phyloP scores from a whole-genome alignment of 2,888 invertebrate genomes.

The Thecophora atra region DNA sequence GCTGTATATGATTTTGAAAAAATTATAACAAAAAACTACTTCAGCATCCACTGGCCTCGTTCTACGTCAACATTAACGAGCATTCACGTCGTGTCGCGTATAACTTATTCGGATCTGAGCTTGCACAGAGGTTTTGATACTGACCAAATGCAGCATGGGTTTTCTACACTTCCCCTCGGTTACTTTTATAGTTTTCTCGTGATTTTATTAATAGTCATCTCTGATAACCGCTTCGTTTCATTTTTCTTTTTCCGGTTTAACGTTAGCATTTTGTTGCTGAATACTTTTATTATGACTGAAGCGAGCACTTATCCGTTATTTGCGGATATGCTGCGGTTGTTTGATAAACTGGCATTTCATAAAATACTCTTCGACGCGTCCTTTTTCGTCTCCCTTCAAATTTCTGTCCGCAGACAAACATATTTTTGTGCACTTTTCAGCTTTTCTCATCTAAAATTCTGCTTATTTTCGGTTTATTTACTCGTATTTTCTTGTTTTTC shows the following conservation, averaged over 20 bases:
- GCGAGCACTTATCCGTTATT: neutral
- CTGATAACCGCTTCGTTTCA: neutral
- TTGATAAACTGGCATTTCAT: neutral
- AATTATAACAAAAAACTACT: too few species aligned
- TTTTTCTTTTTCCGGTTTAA: neutral
- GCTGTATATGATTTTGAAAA: too few species aligned
- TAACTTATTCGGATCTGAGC: too few species aligned
- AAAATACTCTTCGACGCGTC: neutral
- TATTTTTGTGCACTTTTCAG: conserved; percentile 22
- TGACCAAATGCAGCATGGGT: too few species aligned
- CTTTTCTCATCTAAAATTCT: conserved; percentile 9
- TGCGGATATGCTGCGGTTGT: conserved; percentile 21
- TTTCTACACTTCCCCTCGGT: too few species aligned
- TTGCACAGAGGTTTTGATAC: too few species aligned
- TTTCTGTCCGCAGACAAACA: neutral
- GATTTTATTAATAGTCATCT: too few species aligned
- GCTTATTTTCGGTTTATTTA: neutral
- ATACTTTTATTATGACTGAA: conserved; percentile 13
- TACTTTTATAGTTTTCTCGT: too few species aligned
- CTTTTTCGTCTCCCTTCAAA: neutral
- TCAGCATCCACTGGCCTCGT: too few species aligned
- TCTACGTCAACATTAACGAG: too few species aligned
- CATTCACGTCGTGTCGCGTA: too few species aligned
- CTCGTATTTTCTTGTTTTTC: conserved; percentile 1
- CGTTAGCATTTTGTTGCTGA: neutral